phyloP scores from a whole-genome alignment of 2,797 vertebrate genomes.

The Neosilurus hyrtlii region DNA sequence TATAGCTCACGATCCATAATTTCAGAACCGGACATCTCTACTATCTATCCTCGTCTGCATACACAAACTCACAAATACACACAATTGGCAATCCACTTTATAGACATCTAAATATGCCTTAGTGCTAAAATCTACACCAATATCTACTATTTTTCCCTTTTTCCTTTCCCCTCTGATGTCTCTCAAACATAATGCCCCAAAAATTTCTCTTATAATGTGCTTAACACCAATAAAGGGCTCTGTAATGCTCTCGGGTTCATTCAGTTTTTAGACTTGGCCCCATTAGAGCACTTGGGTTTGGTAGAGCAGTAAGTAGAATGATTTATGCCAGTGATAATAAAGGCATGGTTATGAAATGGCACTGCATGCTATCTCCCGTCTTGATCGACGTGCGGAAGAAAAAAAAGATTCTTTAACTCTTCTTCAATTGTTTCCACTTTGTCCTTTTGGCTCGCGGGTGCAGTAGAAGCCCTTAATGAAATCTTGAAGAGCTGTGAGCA shows the following conservation, averaged over 20 bases:
- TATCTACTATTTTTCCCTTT: background rate
- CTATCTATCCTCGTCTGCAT: background rate
- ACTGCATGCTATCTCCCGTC: background rate
- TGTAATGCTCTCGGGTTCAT: background rate
- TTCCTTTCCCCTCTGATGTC: background rate
- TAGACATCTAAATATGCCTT: too few relatives aligned
- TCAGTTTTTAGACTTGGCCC: background rate
- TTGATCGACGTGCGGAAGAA: background rate
- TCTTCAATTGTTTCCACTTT: background rate
- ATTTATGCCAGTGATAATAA: background rate
- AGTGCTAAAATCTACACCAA: too few relatives aligned
- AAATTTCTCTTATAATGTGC: background rate
- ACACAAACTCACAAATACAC: background rate
- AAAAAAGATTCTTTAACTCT: background rate
- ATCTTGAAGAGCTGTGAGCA: conserved; percentile 12
- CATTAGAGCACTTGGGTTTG: background rate
- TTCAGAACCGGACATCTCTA: too few relatives aligned
- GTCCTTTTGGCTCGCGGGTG: conserved; percentile 5
- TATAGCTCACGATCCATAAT: too few relatives aligned
- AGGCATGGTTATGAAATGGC: background rate
- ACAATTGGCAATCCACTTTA: too few relatives aligned
- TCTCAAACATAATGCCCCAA: background rate
- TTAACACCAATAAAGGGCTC: background rate
- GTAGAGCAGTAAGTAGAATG: background rate
- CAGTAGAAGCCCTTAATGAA: background rate